Conservation (phyloP, 2,113 vertebrate species). For the Hymenochirus boettgeri region DNA sequence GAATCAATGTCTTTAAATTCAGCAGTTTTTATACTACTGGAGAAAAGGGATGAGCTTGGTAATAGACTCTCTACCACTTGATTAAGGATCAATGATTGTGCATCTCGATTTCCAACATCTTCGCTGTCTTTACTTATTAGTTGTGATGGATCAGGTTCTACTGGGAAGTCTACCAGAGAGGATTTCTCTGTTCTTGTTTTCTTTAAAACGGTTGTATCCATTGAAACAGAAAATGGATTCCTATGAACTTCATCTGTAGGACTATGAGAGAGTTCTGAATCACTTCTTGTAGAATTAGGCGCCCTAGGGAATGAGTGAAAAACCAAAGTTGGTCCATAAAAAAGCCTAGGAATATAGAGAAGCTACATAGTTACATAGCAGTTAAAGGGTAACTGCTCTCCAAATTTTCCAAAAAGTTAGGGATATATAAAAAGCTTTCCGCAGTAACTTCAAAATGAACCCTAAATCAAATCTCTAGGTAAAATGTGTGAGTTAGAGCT, state of each 20-base stretch:
- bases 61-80: not conserved
- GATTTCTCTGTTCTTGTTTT: not conserved
- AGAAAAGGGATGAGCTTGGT: conserved; percentile 17
- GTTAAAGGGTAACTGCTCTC: too few relatives aligned
- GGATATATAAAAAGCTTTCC: too few relatives aligned
- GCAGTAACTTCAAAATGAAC: too few relatives aligned
- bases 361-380: too few relatives aligned
- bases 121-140: not conserved
- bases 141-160: not conserved
- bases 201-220: not conserved
- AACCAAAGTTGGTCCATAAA: too few relatives aligned
- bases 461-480: too few relatives aligned
- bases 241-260: conserved; percentile 5
- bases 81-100: not conserved
- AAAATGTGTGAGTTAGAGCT: too few relatives aligned
- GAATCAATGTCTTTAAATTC: not conserved
- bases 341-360: too few relatives aligned
- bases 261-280: conserved; percentile 17
- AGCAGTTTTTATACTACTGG: not conserved
- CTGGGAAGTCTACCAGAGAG: not conserved
- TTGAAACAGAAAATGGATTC: conserved; percentile 3
- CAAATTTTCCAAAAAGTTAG: too few relatives aligned
- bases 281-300: conserved; percentile 44
- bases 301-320: conserved; percentile 56
- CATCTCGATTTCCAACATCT: not conserved